Evolutionary conservation across 2,888 invertebrate species (phyloP).

Genomic region (Ectropis crepuscularia): DNA sequence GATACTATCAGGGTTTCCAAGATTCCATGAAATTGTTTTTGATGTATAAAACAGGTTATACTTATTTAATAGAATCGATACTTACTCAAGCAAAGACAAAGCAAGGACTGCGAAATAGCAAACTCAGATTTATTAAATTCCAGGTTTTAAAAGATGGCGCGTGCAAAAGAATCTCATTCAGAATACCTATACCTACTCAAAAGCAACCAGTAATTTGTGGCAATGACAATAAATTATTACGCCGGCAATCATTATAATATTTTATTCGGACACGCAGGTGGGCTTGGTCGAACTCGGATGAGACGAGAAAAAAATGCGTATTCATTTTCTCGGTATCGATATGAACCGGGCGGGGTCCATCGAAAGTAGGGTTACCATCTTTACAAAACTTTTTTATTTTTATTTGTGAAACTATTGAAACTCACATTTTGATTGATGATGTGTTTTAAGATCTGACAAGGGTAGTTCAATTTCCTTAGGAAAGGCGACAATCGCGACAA

Average conservation of each 20-base stretch:
- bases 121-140: background rate
- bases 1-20: no score
- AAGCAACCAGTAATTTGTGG: constrained; percentile 26
- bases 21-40: no score
- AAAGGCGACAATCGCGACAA: no score
- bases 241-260: constrained; percentile 33
- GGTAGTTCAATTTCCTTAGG: no score
- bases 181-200: constrained; percentile 5
- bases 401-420: no score
- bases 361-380: constrained; percentile 18
- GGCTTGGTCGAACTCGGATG: constrained; percentile 32
- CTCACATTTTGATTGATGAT: no score
- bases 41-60: no score
- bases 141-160: background rate
- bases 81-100: background rate
- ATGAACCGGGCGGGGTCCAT: constrained; percentile 53
- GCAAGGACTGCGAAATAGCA: background rate
- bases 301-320: constrained; percentile 39
- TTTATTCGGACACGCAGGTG: constrained; percentile 41
- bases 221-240: constrained; percentile 34
- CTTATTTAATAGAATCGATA: no score
- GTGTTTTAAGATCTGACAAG: no score
- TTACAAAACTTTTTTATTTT: no score
- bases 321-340: constrained; percentile 47
- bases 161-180: background rate